Base-by-base conservation (phyloP, 92 coral and sea anemone genomes). In the Ricordea florida region DNA sequence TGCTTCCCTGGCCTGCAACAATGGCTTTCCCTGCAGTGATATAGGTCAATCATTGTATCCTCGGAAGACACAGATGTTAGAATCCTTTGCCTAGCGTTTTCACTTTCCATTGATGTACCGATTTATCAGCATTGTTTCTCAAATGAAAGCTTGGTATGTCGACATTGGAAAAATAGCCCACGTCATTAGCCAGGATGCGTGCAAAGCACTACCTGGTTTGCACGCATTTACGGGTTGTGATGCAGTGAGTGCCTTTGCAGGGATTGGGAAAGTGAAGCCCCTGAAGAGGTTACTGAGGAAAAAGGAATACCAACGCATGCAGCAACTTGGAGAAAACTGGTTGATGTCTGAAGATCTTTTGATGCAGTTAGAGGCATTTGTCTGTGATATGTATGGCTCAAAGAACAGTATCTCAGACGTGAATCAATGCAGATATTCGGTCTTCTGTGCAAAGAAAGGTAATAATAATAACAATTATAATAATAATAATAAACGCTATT, bases 371-470 rank as follows among this genome's bases (percentile, higher is more conserved):
- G 83, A 74, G 47, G 41, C 61, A 27, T 76, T 76, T 76, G 82
- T 76, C 37, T 62, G 55, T 62, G 82, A 11, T 48, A 30, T 76
- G 22, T 76, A 62, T 64, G 73, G 63, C 16, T 14, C 20, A 43
- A 71, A 50, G 70, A 49, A 68, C 20, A 32, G 62, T 48, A 68
- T 33, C 32, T 68, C 31, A 30, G 76, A 68, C 47, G 76, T 68
- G 27, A 68, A 68, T 49, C 62, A 68, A 68, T 68, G 76, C 47
- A 29, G 76, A 34, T 68, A 68, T 33, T 14, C 29, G 29, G 76
- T 68, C 29, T 68, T 68, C 76, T 68, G 76, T 68, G 76, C 76
- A 68, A 68, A 53, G 47, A 68, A 68, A 68, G 47, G 76, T 49
- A 21, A 50, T 42, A 42, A 42, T 42, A 42, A 42, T 42, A 42